A percentile compares a stretch with the other conserved stretches of the same genome.
These are phyloP conservation scores for Alentia gelatinosa DNA, from an alignment of 2,888 invertebrate genomes.

Conservation along the genomic window DNA sequence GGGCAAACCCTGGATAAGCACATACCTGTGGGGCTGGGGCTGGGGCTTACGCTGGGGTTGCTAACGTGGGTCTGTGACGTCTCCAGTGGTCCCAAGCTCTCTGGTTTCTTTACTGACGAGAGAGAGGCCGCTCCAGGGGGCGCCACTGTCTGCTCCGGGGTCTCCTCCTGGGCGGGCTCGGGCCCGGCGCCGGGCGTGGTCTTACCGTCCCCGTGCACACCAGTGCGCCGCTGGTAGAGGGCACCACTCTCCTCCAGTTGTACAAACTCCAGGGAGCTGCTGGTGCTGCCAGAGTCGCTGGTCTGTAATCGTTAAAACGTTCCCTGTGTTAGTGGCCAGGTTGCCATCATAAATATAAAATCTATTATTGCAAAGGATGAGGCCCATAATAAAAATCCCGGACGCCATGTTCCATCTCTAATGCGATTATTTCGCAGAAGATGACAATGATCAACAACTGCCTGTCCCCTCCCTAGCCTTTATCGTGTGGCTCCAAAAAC, in stretches of 20 bases:
- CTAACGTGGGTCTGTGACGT: not conserved
- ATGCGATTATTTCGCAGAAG: too few species aligned
- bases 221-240: not conserved
- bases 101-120: not conserved
- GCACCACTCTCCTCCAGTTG: conserved; percentile 47
- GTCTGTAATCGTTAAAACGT: too few species aligned
- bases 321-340: too few species aligned
- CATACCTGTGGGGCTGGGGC: not conserved
- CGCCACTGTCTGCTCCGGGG: not conserved
- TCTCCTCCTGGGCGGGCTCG: not conserved
- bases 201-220: not conserved
- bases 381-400: too few species aligned
- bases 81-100: not conserved
- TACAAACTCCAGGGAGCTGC: conserved; percentile 50
- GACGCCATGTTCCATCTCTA: too few species aligned
- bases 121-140: not conserved
- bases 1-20: too few species aligned
- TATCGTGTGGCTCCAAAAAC: too few species aligned
- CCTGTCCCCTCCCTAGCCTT: too few species aligned
- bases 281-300: conserved; percentile 15
- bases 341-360: too few species aligned
- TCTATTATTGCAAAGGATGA: too few species aligned
- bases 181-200: not conserved
- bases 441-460: too few species aligned
- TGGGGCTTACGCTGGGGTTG: not conserved